Evolutionary conservation across 2,113 vertebrate genomes (phyloP), one percentile per base, ranked within the genome.

Genomic region (Penelope pileata): DNA sequence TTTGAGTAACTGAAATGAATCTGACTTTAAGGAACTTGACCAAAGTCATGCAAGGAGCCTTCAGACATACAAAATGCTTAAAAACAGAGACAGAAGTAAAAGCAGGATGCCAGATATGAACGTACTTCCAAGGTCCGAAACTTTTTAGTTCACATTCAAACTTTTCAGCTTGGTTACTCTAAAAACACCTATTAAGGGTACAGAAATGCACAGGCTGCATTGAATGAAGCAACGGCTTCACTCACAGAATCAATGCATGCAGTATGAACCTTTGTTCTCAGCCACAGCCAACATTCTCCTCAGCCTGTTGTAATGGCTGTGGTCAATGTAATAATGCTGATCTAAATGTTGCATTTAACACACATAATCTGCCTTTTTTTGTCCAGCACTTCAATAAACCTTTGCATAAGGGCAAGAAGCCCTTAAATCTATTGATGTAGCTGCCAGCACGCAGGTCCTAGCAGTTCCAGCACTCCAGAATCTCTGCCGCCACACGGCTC

Each of bases 291-390:
- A 5, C 26, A 2, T 8, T 24, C 43, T 60, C 54, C 60, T 78
- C 36, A 36, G 51, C n/a, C 42, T 30, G 1, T 10, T 16, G 60
- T 4, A 36, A 58, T 0, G 13, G 32, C 58, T 1, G 30, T 0
- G 40, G 63, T 68, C 53, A 8, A 42, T 9, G 43, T 7, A 69
- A 51, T 12, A 4, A 0, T 10, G 21, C 32, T 7, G 45, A 79
- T 22, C 47, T 10, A 6, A 51, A 30, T 2, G 64, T 17, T 29
- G 23, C 4, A 29, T 45, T 34, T 45, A 23, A 67, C 60, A 29
- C 59, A 36, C 42, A 51, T 12, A 8, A 23, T 56, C 72, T 18
- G 7, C 77, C 53, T 32, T 23, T 12, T 43, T 6, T 9, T 8
- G 1, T 22, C 53, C 75, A 51, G 14, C 24, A 3, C 40, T 29